Conservation (phyloP, 1,140 invertebrate species). For the Drosophila kikkawai region DNA sequence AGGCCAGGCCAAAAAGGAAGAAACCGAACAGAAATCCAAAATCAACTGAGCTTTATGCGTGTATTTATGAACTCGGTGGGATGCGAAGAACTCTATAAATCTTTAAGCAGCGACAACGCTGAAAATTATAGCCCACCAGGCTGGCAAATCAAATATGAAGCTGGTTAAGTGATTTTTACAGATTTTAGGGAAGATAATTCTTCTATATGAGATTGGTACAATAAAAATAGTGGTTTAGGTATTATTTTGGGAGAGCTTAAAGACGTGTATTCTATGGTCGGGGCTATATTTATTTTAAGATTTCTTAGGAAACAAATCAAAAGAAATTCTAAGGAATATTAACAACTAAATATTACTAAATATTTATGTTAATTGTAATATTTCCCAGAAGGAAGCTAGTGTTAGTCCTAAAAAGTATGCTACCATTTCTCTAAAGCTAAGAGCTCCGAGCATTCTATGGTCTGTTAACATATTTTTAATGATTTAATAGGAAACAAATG, state of each 20-base stretch:
- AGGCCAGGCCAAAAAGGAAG: slow-evolving; percentile 34
- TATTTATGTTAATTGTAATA: not conserved
- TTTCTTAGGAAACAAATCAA: not conserved
- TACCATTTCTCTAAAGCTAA: not conserved
- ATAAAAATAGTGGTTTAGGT: not conserved
- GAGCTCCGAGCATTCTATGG: not conserved
- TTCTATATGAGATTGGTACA: too few relatives aligned
- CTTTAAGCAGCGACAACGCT: slow-evolving; percentile 49
- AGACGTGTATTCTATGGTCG: not conserved
- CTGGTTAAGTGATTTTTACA: slow-evolving; percentile 42
- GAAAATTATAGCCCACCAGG: slow-evolving; percentile 8
- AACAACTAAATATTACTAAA: too few relatives aligned
- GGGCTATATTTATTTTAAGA: not conserved
- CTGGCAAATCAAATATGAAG: slow-evolving; percentile 76
- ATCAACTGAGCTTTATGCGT: slow-evolving; percentile 70
- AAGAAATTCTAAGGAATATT: not conserved
- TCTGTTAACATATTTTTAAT: not conserved
- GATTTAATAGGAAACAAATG: not conserved
- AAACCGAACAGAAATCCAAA: slow-evolving; percentile 44
- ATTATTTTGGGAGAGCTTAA: not conserved
- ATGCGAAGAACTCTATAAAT: slow-evolving; percentile 64
- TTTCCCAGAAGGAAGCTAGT: not conserved
- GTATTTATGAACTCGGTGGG: slow-evolving; percentile 63
- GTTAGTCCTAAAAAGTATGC: not conserved
- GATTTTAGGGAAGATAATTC: not conserved